phyloP scores from a whole-genome alignment of 2,888 invertebrate genomes.

The Ptilodon capucinus region DNA sequence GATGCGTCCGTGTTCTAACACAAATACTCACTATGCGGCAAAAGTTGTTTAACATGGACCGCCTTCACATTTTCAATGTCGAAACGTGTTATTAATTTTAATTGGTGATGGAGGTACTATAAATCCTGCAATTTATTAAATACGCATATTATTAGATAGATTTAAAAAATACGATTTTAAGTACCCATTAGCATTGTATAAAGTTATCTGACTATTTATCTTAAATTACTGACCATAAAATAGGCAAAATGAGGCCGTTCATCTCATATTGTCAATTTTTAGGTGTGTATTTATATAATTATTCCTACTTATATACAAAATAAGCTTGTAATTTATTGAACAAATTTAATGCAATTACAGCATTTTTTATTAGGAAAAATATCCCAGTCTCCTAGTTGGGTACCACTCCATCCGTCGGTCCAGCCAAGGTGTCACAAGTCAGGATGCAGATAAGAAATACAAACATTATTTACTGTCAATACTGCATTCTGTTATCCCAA shows the following conservation, averaged over 20 bases:
- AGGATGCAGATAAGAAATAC: constrained; percentile 56
- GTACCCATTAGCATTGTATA: no score
- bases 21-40: constrained; percentile 8
- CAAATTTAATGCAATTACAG: background rate
- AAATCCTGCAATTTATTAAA: no score
- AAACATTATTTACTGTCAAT: constrained; percentile 12
- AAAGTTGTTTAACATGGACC: background rate
- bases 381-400: constrained; percentile 40
- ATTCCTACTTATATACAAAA: no score
- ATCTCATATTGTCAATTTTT: no score
- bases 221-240: no score
- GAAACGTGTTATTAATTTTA: background rate
- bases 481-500: constrained; percentile 6
- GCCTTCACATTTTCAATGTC: background rate
- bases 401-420: constrained; percentile 43
- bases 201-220: no score
- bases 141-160: no score
- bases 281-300: no score
- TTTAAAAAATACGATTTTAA: no score
- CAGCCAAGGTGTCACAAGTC: constrained; percentile 60
- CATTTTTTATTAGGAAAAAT: constrained; percentile 5
- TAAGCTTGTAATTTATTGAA: background rate
- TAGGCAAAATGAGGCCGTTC: no score
- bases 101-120: no score
- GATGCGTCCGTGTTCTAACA: constrained; percentile 34